Base-by-base conservation (phyloP, 2,797 vertebrate species). In the Chelidonichthys spinosus region DNA sequence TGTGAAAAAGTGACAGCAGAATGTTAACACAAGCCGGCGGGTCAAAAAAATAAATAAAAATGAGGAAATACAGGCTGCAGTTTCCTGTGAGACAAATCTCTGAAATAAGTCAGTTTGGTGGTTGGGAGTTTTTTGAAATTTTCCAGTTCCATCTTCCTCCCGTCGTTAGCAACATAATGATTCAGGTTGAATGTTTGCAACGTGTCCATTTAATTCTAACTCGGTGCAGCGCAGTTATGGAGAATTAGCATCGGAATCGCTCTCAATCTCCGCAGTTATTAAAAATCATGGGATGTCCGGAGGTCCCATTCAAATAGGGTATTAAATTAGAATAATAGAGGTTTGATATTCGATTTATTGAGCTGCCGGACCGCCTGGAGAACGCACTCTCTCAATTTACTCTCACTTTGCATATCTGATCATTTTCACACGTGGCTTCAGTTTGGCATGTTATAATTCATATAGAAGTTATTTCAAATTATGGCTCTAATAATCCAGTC, bases 321-420 rank as follows among this genome's bases (percentile, higher is more conserved):
- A 89, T 90, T 92, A 87, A 85, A 91, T 88, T 90, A 89, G 78
- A 91, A 90, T 91, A 90, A 91, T 89, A 79, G 79, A 82, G 65
- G 78, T 83, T 86, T 89, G 86, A 89, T 90, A 87, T 83, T 84
- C 83, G 88, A 87, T 87, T 85, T 74, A 86, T 81, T 78, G 82
- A 83, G 77, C 85, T 37, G 8, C 46, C 37, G 74, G 76, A 76
- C 76, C 35, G 83, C 78, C 84, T 75, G 82, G 81, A 87, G 86
- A 83, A 82, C 72, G 77, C 78, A 78, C 81, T 85, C 72, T 72
- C 77, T 83, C 86, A 85, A 83, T 90, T 87, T 88, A 82, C 33
- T 65, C 65, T 54, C 55, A 75, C 58, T 78, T 77, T 71, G 63
- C 61, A 79, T 74, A 82, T 85, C 79, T 85, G 81, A 85, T 85